Percentiles rank a stretch among this genome's conserved stretches.
phyloP scores from a whole-genome alignment of 2,888 invertebrate genomes.

The Penaeus monodon region DNA sequence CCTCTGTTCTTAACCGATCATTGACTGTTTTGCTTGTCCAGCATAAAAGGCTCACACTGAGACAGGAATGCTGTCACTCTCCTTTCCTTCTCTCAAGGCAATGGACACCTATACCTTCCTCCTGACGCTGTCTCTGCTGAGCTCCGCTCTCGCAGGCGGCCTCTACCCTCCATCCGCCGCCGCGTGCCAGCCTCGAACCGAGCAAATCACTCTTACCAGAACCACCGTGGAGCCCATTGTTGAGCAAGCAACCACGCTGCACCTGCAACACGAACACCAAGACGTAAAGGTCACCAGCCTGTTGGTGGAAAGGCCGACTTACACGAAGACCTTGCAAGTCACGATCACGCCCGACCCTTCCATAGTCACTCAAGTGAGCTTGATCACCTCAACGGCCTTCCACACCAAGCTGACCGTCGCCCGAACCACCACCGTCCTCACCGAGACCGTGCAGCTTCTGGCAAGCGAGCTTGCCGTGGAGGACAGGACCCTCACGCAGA shows the following conservation, averaged over 20 bases:
- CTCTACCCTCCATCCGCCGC: background rate
- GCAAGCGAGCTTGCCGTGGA: background rate
- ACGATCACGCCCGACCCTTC: too few species aligned
- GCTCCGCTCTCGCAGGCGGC: too few species aligned
- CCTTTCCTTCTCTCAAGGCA: too few species aligned
- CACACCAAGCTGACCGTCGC: conserved; percentile 4
- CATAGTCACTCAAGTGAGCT: conserved; percentile 4
- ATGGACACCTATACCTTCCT: too few species aligned
- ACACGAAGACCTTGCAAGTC: background rate
- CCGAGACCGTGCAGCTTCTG: conserved; percentile 4
- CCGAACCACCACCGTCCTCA: conserved; percentile 16
- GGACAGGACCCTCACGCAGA: conserved; percentile 27
- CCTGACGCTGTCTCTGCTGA: too few species aligned
- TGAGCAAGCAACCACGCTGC: background rate
- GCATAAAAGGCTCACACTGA: too few species aligned
- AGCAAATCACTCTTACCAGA: conserved; percentile 28
- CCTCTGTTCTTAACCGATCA: too few species aligned
- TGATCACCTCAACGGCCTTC: conserved; percentile 17
- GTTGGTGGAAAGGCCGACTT: conserved; percentile 1
- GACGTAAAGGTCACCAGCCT: conserved; percentile 18
- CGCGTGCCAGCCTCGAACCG: conserved; percentile 8
- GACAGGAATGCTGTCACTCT: too few species aligned
- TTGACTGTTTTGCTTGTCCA: too few species aligned
- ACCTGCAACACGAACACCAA: background rate
- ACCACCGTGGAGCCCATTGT: background rate